Percentiles rank a stretch among this genome's conserved stretches.
These are phyloP conservation scores for Delphinus delphis DNA, from an alignment of 2,113 vertebrate species.

Conservation along the genomic window DNA sequence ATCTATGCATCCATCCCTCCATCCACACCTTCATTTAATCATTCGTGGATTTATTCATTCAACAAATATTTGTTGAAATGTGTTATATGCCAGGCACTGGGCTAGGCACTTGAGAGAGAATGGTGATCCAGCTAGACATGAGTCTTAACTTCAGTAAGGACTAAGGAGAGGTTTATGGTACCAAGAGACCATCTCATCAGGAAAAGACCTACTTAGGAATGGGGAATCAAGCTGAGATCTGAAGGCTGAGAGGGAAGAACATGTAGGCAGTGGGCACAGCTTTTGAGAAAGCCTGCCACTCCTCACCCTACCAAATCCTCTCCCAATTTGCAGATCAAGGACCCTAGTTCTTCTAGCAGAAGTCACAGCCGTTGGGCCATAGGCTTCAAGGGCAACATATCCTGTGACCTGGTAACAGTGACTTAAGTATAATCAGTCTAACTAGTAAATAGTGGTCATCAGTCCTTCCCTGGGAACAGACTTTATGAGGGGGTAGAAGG, in stretches of 20 bases:
- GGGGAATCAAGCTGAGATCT: not conserved
- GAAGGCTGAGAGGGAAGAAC: not conserved
- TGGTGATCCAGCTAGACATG: not conserved
- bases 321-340: not conserved
- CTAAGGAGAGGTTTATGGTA: not conserved
- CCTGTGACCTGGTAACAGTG: not conserved
- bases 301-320: not conserved
- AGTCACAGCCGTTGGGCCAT: not conserved
- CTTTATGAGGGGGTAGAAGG: not conserved
- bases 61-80: not conserved
- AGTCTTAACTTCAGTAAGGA: not conserved
- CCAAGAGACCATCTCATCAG: not conserved
- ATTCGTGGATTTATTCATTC: slow-evolving; percentile 34
- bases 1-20: not conserved
- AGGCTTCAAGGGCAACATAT: not conserved
- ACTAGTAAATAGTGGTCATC: not conserved
- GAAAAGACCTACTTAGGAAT: not conserved
- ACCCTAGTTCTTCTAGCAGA: not conserved
- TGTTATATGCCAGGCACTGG: not conserved
- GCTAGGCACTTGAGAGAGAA: not conserved
- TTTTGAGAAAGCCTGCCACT: not conserved
- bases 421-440: not conserved
- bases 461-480: not conserved
- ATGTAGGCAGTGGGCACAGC: not conserved
- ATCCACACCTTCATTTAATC: not conserved